Conservation (phyloP, 2,888 invertebrate species). For the Cordilura impudica region DNA sequence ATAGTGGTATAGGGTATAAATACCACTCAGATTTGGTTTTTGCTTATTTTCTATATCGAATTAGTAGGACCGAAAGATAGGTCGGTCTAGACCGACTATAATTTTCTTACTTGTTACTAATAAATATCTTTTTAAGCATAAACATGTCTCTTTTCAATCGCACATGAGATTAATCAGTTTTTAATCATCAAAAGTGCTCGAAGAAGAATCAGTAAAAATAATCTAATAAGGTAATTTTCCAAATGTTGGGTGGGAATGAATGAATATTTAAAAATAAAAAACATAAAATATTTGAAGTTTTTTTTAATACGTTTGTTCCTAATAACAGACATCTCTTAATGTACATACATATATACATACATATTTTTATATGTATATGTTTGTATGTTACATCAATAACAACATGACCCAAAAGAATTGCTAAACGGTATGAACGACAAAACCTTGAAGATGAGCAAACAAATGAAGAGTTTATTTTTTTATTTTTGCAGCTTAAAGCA, state of each 20-base stretch:
- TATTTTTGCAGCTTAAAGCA: constrained; percentile 32
- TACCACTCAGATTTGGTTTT: no score
- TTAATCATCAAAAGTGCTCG: no score
- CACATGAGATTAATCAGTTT: no score
- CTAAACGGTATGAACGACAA: constrained; percentile 28
- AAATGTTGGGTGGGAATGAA: background rate
- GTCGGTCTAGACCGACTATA: no score
- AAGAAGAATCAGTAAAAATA: no score
- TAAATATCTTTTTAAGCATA: no score
- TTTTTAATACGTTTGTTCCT: constrained; percentile 19
- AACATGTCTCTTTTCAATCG: no score
- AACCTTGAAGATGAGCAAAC: constrained; percentile 59
- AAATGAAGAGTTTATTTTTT: constrained; percentile 16
- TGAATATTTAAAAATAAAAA: constrained; percentile 8
- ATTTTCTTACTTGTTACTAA: no score
- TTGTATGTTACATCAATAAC: constrained; percentile 24
- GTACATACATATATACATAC: background rate
- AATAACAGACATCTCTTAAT: background rate
- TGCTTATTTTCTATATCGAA: no score
- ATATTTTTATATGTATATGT: background rate
- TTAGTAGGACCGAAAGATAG: no score
- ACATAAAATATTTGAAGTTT: constrained; percentile 36
- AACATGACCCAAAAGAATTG: constrained; percentile 53
- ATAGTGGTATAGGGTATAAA: no score
- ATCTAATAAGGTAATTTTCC: no score